Percentiles rank a stretch among this genome's conserved stretches.
Evolutionary conservation across 2,888 invertebrate genomes (phyloP).

Genomic region (Danaus chrysippus): DNA sequence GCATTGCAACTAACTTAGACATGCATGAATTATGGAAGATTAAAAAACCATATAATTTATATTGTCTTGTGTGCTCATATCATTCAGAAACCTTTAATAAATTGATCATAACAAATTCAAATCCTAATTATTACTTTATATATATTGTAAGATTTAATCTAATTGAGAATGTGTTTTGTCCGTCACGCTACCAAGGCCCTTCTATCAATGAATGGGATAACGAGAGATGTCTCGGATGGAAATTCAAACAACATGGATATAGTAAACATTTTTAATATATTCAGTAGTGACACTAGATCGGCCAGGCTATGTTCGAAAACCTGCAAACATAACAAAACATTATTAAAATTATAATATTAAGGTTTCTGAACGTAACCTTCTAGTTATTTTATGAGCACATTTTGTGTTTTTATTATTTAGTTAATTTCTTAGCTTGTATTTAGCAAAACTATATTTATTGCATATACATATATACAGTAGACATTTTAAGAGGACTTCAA

Average conservation of each 20-base stretch:
- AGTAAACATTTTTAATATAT: slow-evolving; percentile 53
- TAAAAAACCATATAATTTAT: slow-evolving; percentile 11
- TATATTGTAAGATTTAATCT: slow-evolving; percentile 18
- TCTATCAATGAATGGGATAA: slow-evolving; percentile 72
- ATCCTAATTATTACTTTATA: not conserved
- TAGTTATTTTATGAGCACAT: slow-evolving; percentile 31
- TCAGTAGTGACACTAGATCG: slow-evolving; percentile 61
- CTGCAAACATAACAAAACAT: slow-evolving; percentile 41
- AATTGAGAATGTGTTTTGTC: slow-evolving; percentile 52
- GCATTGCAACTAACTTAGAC: slow-evolving; percentile 14
- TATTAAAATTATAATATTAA: slow-evolving; percentile 41
- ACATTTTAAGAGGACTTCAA: too few species aligned
- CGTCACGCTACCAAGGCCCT: slow-evolving; percentile 67
- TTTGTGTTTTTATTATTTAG: slow-evolving; percentile 28
- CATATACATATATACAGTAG: not conserved
- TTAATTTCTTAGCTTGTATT: slow-evolving; percentile 18
- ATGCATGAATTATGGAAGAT: slow-evolving; percentile 9
- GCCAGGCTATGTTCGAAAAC: slow-evolving; percentile 77
- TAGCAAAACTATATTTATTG: slow-evolving; percentile 2
- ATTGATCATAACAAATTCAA: slow-evolving; percentile 16
- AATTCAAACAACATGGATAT: slow-evolving; percentile 63
- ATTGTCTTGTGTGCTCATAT: slow-evolving; percentile 23
- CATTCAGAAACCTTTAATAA: slow-evolving; percentile 34
- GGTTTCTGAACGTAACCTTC: slow-evolving; percentile 78
- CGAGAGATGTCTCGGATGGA: slow-evolving; percentile 61